phyloP scores from a whole-genome alignment of 92 coral and sea anemone species.

The Palythoa grandis region DNA sequence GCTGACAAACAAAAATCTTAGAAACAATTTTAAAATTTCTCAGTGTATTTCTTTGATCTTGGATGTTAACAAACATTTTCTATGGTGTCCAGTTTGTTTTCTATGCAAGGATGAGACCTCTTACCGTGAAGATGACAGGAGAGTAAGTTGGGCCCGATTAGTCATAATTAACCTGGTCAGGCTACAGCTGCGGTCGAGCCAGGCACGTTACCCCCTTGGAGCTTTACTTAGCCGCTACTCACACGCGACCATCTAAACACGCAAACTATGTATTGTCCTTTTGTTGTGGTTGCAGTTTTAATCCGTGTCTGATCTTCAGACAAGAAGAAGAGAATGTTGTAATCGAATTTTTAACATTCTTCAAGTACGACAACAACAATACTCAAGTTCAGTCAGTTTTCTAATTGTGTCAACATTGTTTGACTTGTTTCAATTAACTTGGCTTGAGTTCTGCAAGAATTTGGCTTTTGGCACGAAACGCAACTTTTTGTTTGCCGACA shows the following conservation, averaged over 20 bases:
- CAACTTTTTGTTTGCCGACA: not conserved
- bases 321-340: not conserved
- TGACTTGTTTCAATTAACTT: not conserved
- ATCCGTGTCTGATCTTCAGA: not conserved
- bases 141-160: not conserved
- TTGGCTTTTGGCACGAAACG: not conserved
- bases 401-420: not conserved
- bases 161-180: not conserved
- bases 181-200: not conserved
- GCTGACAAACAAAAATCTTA: no score
- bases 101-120: not conserved
- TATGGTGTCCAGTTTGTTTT: no score
- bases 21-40: no score
- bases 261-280: conserved; percentile 7
- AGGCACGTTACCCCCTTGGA: not conserved
- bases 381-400: not conserved
- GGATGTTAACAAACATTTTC: no score
- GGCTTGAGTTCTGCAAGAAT: not conserved
- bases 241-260: not conserved
- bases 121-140: not conserved
- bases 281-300: conserved; percentile 23
- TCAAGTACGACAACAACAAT: no score
- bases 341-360: conserved; percentile 8
- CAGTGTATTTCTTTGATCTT: no score
- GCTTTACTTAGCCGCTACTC: not conserved